Base-by-base conservation (phyloP, 2,888 invertebrate genomes). In the Miltochrista miniata region DNA sequence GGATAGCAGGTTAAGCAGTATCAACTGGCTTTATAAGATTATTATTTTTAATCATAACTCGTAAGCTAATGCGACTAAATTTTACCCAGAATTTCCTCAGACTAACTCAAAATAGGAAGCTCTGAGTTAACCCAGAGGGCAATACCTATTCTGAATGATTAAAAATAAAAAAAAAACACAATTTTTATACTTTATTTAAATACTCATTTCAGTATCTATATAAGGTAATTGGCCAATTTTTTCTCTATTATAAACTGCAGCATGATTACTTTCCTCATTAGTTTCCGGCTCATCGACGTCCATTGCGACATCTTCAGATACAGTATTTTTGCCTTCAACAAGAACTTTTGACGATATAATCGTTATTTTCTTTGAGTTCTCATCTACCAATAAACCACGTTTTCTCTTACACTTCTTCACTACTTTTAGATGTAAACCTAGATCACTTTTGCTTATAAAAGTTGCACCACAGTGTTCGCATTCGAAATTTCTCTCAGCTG, bases 401-500 rank as follows among this genome's bases (percentile, higher is more conserved):
- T 13, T 35, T 24, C 7, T 35, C n/a, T 13, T 36, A 54, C 78
- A 81, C 11, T 14, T 29, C 29, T 55, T 61, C 4, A 59, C 49
- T 0, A 45, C 60, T 14, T 45, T 54, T n/a, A 70, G 56, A 50
- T 86, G 87, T 0, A 36, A 33, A 14, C 56, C 61, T 34, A 87
- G 46, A 24, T 66, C 53, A 10, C 37, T 24, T 18, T 59, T 70
- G 4, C 50, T 60, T 7, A 59, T 33, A 53, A 74, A 85, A 14
- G 60, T 69, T 7, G 15, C 43, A 1, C 66, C 42, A 40, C 87
- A 88, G 33, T 68, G 59, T 12, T 74, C 61, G 36, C 88, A 88
- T 38, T 65, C 14, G 48, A 56, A 79, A 2, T 62, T 67, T 37
- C 56, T 75, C 44, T 76, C 72, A 42, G 56, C 87, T 87, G 79